Evolutionary conservation across 2,113 vertebrate species (phyloP).

Genomic region (Barnardius zonarius): DNA sequence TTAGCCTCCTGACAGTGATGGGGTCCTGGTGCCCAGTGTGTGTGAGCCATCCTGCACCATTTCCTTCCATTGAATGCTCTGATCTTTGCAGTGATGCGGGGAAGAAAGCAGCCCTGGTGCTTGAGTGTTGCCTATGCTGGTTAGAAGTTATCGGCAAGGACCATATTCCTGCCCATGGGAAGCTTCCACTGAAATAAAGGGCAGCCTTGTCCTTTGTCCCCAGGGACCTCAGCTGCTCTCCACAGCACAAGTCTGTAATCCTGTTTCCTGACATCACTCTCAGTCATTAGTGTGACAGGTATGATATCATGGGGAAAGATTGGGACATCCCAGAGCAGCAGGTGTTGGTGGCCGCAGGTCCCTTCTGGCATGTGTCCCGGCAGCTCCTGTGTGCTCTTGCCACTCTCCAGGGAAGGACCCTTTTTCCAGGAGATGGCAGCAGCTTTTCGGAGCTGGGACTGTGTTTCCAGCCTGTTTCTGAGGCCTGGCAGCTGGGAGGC

Average conservation of each 20-base stretch:
- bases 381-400: accelerated
- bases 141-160: background rate
- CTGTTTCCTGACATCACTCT: background rate
- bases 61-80: background rate
- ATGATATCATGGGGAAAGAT: background rate
- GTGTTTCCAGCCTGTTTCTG: background rate
- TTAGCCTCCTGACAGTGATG: background rate
- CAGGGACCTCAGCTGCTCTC: background rate
- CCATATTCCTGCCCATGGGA: accelerated
- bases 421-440: slow-evolving; percentile 68
- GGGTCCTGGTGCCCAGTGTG: accelerated
- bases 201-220: background rate
- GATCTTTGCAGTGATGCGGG: background rate
- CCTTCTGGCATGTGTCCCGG: background rate
- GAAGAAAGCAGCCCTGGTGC: background rate
- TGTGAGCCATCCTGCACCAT: background rate
- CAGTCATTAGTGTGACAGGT: background rate
- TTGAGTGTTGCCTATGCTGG: background rate
- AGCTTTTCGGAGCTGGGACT: slow-evolving; percentile 11
- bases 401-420: slow-evolving; percentile 7
- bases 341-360: background rate
- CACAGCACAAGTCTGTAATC: background rate
- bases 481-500: background rate
- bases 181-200: background rate
- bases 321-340: background rate